Evolutionary conservation across 2,797 vertebrate genomes (phyloP).

Genomic region (Periparus ater): DNA sequence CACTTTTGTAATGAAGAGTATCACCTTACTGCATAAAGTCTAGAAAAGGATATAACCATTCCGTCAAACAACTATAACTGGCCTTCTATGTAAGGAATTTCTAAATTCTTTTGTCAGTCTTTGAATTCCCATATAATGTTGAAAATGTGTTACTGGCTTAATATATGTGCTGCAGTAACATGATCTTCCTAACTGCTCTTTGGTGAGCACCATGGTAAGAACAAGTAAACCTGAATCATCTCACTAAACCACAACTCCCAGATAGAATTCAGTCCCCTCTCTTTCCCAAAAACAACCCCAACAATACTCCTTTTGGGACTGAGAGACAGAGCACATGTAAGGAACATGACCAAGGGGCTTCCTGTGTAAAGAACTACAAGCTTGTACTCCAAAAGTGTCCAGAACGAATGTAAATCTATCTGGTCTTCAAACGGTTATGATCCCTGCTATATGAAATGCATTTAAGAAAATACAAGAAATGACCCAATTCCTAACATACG

Average conservation of each 20-base stretch:
- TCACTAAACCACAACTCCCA: background rate
- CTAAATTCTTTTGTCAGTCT: background rate
- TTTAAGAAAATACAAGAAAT: background rate
- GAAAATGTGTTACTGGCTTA: background rate
- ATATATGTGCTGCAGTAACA: background rate
- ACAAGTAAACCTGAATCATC: background rate
- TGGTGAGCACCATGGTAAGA: background rate
- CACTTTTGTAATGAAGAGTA: background rate
- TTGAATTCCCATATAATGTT: background rate
- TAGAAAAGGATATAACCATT: background rate
- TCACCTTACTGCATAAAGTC: background rate
- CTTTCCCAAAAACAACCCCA: background rate
- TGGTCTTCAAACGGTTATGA: background rate
- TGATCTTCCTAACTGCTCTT: background rate
- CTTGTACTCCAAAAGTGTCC: background rate
- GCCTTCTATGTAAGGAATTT: background rate
- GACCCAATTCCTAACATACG: background rate
- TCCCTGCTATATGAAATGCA: background rate
- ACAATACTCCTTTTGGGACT: background rate
- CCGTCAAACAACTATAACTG: background rate
- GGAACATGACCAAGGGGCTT: background rate
- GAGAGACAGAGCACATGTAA: background rate
- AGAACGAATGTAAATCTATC: background rate
- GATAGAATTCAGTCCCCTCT: background rate
- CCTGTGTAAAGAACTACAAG: background rate